Evolutionary conservation across 2,888 invertebrate genomes (phyloP), one percentile per base, ranked within the genome.

Genomic region (Holacanthella duospinosa): DNA sequence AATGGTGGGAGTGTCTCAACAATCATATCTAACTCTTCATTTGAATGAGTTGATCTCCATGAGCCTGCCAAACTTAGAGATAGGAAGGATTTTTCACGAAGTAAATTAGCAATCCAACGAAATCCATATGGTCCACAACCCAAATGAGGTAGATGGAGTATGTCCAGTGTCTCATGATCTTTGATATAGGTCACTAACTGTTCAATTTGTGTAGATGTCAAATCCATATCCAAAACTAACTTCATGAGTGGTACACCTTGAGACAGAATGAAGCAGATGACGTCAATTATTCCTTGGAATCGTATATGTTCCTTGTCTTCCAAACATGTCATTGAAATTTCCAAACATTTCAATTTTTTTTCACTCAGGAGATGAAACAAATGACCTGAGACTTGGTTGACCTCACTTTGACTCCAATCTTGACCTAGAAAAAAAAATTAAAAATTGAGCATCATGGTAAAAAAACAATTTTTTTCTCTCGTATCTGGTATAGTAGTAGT

Each of bases 121-220:
- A 82, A 77, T 3, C 81, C 81, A 63, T 81, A 80, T 60, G 80
- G 77, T 65, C 81, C 82, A 69, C 81, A 81, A 62, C 81, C 78
- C 63, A 82, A 76, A 75, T 82, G 82, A 12, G 82, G 81, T 68
- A 82, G 76, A 66, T 81, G 81, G 62, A 82, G 74, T 44, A 81
- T 77, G 63, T 80, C 79, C 53, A 82, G 78, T 71, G 79, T 78
- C 56, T 79, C 77, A 72, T 80, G 81, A 67, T 77, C 77, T 67
- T 80, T 79, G 29, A 82, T 76, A 12, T 79, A 78, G 2, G 76
- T 74, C 73, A 81, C 81, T 64, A 82, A 76, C 69, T 81, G 80
- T 54, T 79, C 78, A 65, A 82, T 77, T 76, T 82, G 81, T 53
- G 79, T 77, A 29, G 81, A 79, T 62, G 80, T 79, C 64, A 82